A percentile compares a stretch with the other conserved stretches of the same genome.
Conservation (phyloP, 2,797 vertebrate species). For the Takifugu ocellatus region DNA sequence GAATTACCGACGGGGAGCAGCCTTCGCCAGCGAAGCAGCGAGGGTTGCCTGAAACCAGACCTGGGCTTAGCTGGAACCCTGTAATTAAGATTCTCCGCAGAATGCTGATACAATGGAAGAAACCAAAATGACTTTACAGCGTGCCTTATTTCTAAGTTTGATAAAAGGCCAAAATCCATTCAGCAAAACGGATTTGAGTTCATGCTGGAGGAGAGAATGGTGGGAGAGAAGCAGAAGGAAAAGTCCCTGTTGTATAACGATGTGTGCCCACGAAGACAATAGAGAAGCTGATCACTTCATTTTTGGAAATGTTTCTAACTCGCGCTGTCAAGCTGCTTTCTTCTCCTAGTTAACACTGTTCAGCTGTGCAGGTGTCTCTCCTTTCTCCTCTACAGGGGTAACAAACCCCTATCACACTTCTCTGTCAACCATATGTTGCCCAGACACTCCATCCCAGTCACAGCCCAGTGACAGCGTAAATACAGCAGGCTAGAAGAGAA, state of each 20-base stretch:
- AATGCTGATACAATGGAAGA: conserved; percentile 80
- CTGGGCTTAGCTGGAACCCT: conserved; percentile 68
- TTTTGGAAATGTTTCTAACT: background rate
- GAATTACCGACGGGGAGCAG: conserved; percentile 75
- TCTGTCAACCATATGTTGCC: conserved; percentile 62
- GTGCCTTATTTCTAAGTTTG: conserved; percentile 71
- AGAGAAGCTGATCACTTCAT: conserved; percentile 32
- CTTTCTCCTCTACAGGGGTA: conserved; percentile 43
- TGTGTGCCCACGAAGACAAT: conserved; percentile 26
- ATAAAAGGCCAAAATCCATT: conserved; percentile 68
- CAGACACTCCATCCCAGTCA: conserved; percentile 62
- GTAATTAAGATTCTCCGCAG: conserved; percentile 79
- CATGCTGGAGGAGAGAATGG: conserved; percentile 46
- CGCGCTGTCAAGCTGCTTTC: background rate
- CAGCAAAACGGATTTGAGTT: conserved; percentile 64
- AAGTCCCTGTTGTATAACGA: conserved; percentile 49
- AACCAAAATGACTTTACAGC: conserved; percentile 77
- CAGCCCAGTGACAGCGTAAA: conserved; percentile 51
- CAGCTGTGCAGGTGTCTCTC: conserved; percentile 9
- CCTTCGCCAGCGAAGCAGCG: conserved; percentile 67
- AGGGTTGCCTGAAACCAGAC: conserved; percentile 76
- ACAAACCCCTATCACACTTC: conserved; percentile 38
- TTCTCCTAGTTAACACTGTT: conserved; percentile 17
- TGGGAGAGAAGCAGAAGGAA: conserved; percentile 12
- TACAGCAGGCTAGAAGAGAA: conserved; percentile 53